A percentile compares a stretch with the other conserved stretches of the same genome.
phyloP scores from a whole-genome alignment of 1,140 invertebrate species.

The Calycopis cecrops region DNA sequence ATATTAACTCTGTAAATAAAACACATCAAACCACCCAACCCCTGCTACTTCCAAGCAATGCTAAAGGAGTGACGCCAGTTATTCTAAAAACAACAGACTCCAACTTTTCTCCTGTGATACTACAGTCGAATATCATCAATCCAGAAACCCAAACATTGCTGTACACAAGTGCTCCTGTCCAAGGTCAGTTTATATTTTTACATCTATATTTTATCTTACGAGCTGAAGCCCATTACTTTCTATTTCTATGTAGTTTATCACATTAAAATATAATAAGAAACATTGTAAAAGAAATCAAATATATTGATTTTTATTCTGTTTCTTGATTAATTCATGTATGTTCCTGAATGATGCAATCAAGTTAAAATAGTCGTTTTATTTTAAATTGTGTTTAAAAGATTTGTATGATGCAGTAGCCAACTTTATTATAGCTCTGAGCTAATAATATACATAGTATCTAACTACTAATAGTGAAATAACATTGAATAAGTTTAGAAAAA shows the following conservation, averaged over 20 bases:
- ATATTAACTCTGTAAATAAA: slow-evolving; percentile 40
- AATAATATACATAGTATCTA: too few species aligned
- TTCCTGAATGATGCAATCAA: background rate
- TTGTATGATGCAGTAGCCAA: too few species aligned
- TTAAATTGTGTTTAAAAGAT: too few species aligned
- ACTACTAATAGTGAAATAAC: too few species aligned
- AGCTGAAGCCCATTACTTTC: too few species aligned
- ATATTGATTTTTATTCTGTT: too few species aligned
- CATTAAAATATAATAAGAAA: too few species aligned
- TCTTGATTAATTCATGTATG: background rate
- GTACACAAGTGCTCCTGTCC: slow-evolving; percentile 74
- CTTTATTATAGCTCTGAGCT: too few species aligned
- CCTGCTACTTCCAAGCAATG: slow-evolving; percentile 67
- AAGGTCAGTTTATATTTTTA: slow-evolving; percentile 44
- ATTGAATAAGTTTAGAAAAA: too few species aligned
- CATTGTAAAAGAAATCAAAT: too few species aligned
- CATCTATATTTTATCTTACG: background rate
- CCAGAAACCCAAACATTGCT: slow-evolving; percentile 74
- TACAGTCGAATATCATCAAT: slow-evolving; percentile 66
- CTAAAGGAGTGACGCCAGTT: slow-evolving; percentile 60
- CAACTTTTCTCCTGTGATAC: slow-evolving; percentile 64
- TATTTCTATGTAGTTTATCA: too few species aligned
- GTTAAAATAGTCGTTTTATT: background rate
- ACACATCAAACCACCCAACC: slow-evolving; percentile 47
- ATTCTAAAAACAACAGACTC: slow-evolving; percentile 61